Conservation (phyloP, 2,797 vertebrate species). For the Heteromormyrus szaboi region DNA sequence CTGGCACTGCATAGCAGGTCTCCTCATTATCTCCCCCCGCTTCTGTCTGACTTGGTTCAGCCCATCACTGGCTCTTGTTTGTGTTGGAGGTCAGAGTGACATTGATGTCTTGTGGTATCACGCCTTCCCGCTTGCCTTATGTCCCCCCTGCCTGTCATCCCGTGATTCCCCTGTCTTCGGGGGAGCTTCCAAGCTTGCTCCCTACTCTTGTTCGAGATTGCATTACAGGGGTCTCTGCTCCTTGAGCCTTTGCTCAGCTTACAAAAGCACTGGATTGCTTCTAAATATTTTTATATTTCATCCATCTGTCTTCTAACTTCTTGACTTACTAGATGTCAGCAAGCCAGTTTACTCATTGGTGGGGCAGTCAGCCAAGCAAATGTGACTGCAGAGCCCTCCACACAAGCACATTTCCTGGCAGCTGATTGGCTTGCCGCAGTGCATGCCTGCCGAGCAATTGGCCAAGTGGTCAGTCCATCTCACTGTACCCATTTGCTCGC, state of each 20-base stretch:
- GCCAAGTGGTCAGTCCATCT: neutral
- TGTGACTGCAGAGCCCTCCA: constrained; percentile 16
- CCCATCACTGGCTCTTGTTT: neutral
- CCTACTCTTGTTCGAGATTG: too few relatives aligned
- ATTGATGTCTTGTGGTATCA: neutral
- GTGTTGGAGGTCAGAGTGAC: neutral
- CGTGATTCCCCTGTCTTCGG: neutral
- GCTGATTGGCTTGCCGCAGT: neutral
- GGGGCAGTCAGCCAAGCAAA: neutral
- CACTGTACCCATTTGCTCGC: neutral
- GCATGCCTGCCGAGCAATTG: neutral
- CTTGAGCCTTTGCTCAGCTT: neutral
- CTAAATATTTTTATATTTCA: neutral
- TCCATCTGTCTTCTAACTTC: neutral
- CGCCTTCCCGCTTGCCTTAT: neutral
- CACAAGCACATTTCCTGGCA: neutral
- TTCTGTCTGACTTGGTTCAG: neutral
- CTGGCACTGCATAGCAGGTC: neutral
- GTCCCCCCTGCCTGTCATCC: neutral
- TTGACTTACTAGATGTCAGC: neutral
- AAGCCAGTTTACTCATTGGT: neutral
- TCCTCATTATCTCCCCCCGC: neutral
- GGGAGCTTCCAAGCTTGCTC: neutral
- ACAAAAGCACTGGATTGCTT: neutral
- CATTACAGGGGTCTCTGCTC: neutral